Evolutionary conservation across 1,140 invertebrate species (phyloP).

Genomic region (Papilio machaon): DNA sequence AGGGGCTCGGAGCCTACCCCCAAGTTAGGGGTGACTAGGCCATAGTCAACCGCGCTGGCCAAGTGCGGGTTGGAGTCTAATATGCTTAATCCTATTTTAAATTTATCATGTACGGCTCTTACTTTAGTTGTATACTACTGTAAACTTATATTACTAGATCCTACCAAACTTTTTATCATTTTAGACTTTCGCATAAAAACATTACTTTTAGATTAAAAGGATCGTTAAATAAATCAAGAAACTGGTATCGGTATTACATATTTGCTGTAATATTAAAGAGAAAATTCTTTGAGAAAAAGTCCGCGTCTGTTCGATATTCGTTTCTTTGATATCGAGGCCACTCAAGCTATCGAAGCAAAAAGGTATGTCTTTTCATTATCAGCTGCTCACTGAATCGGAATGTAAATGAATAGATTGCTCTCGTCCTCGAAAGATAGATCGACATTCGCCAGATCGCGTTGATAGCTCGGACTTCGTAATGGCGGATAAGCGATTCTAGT

Average conservation of each 20-base stretch:
- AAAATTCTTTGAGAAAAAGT: slow-evolving; percentile 7
- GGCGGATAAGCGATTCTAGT: slow-evolving; percentile 1
- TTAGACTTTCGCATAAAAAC: too few relatives aligned
- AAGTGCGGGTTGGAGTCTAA: too few relatives aligned
- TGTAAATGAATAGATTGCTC: slow-evolving; percentile 40
- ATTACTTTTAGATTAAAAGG: background rate
- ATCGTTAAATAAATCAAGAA: background rate
- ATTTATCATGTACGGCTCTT: too few relatives aligned
- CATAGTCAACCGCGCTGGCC: too few relatives aligned
- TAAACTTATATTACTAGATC: too few relatives aligned
- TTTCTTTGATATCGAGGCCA: slow-evolving; percentile 25
- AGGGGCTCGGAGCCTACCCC: too few relatives aligned
- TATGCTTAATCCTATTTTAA: too few relatives aligned
- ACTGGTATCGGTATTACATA: background rate
- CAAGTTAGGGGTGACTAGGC: too few relatives aligned
- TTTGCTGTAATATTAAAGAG: background rate
- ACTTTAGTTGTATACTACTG: too few relatives aligned
- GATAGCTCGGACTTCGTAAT: slow-evolving; percentile 16
- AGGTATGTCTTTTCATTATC: slow-evolving; percentile 40
- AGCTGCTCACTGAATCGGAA: slow-evolving; percentile 37
- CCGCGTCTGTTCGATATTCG: background rate
- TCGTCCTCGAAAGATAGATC: slow-evolving; percentile 35
- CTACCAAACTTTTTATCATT: too few relatives aligned
- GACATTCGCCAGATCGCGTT: slow-evolving; percentile 31
- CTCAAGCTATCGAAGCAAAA: slow-evolving; percentile 36